Base-by-base conservation (phyloP, 2,888 invertebrate species). In the Philereme vetulata region DNA sequence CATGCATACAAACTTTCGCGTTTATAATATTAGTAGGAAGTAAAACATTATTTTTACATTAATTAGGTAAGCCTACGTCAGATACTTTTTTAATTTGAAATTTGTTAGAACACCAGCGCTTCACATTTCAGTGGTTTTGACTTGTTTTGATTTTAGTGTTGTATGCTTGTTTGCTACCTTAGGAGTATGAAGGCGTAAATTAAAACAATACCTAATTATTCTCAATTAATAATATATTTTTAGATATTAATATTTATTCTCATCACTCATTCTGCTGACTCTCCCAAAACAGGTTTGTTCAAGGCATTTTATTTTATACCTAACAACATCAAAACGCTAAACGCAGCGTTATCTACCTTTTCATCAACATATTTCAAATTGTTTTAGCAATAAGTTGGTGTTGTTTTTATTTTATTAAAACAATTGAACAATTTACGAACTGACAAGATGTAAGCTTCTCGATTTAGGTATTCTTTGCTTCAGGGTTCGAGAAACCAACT, bases 351-450 rank as follows among this genome's bases (percentile, higher is more conserved):
- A 81, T 83, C 80, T 76, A 76, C 80, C 75, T 75, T 80, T 82
- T 84, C 78, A 81, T 82, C 80, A 79, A 81, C 82, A 85, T 88
- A 84, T 79, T 82, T 82, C 64, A 80, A 68, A 86, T 84, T 83
- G 80, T 82, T 81, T 79, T 81, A 78, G 80, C 82, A 85, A 70
- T 65, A 68, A 51, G 40, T 56, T 45, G 43, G 44, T 61, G 52
- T 51, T 68, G 56, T 57, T 69, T 67, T 62, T 68, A 62, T 63
- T 68, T 63, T 63, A 62, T 60, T 63, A 49, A 68, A 72, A 74
- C 74, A 71, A 72, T 71, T 74, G 75, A 80, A 74, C 71, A 78
- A 86, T 85, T 86, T 84, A 86, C 78, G 77, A 81, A 82, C 83
- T 77, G 83, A 72, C 80, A 80, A 81, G 71, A 74, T 73, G 73